Evolutionary conservation across 1,140 invertebrate genomes (phyloP), one percentile per base, ranked within the genome.

Genomic region (Heliothis subflexa): DNA sequence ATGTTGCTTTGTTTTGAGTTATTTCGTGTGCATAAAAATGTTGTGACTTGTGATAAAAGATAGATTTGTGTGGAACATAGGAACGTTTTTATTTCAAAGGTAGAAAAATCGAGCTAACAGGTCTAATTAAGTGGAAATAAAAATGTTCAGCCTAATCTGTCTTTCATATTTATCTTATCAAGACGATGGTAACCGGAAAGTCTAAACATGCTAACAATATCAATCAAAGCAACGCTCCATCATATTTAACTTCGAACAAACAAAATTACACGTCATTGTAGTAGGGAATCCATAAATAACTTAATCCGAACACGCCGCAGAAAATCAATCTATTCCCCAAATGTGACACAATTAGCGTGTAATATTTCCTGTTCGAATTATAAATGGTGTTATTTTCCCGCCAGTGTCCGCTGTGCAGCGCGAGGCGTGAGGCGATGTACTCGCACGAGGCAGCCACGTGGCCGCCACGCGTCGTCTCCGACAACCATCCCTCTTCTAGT

Each of bases 321-420:
- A 86, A 87, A 90, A 93, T 93, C 90, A 93, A 93, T 93, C 88
- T 87, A 86, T 85, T 80, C 85, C 18, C 85, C 81, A 79, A 89
- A 91, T 81, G 87, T 85, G 85, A 83, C 82, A 82, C 93, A 94
- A 94, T 94, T 94, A 93, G 91, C 91, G 91, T 94, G 91, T 93
- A 94, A 93, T 93, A 88, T 90, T 92, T 89, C 92, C 91, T 89
- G 87, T 88, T 91, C 79, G 86, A 92, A 90, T 94, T 91, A 91
- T 91, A 91, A 91, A 91, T 86, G 86, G 79, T 85, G 86, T 78
- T 79, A 55, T 84, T 88, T 88, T 83, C 80, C 78, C 79, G 82
- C 83, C 16, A 50, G 2, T 47, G 61, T 68, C 64, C 64, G 47
- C 16, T 7, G 1, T n/a, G 45, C 7, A n/a, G 11, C 79, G 83